Percentiles rank a stretch among this genome's conserved stretches.
These are phyloP conservation scores for Cyphomyrus discorhynchus DNA, from an alignment of 2,113 vertebrate species.

Conservation along the genomic window DNA sequence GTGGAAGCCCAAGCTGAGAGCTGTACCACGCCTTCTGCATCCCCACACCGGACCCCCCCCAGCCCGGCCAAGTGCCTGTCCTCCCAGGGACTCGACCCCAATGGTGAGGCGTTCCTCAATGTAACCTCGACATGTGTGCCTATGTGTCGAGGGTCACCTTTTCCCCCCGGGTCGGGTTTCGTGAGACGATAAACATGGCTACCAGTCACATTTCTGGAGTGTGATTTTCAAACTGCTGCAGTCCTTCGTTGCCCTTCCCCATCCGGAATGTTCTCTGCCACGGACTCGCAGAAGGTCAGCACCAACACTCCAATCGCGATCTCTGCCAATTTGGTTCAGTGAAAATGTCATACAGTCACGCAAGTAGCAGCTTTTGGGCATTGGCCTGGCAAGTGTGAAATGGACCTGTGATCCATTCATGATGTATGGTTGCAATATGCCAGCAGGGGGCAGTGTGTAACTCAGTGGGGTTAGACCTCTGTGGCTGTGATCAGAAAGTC, in stretches of 20 bases:
- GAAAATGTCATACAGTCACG: not conserved
- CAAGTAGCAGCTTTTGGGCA: not conserved
- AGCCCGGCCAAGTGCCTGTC: conserved; percentile 42
- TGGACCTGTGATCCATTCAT: not conserved
- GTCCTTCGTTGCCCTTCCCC: not conserved
- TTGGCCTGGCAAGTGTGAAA: not conserved
- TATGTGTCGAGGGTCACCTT: not conserved
- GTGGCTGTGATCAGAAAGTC: not conserved
- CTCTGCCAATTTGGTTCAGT: not conserved
- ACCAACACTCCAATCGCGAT: not conserved
- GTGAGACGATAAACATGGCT: not conserved
- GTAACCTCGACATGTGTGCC: not conserved
- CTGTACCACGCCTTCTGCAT: conserved; percentile 40
- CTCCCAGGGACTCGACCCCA: conserved; percentile 52
- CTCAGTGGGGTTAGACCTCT: no score
- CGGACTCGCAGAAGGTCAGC: not conserved
- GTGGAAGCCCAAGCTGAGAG: conserved; percentile 49
- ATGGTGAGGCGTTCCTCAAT: conserved; percentile 46
- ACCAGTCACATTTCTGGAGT: not conserved
- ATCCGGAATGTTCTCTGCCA: not conserved
- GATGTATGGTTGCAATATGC: not conserved
- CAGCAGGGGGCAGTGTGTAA: not conserved
- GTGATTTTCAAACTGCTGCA: not conserved
- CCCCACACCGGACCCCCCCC: conserved; percentile 50
- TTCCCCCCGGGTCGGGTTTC: not conserved